Evolutionary conservation across 2,797 vertebrate genomes (phyloP), one percentile per base, ranked within the genome.

Genomic region (Geotria australis): DNA sequence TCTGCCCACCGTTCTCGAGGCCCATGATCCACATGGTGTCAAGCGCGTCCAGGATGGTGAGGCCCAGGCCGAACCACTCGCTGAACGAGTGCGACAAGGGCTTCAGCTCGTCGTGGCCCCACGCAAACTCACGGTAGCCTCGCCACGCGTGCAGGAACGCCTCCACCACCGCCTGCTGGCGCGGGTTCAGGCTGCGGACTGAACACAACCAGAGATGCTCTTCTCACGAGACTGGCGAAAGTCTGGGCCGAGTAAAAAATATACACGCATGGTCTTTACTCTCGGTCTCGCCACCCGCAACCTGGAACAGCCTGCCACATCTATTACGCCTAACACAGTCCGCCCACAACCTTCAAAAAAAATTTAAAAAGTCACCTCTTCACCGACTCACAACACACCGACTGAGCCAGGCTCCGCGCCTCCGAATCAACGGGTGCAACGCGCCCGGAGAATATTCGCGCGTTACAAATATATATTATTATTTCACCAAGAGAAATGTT

Each of bases 11-110:
- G 73, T 80, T 69, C 62, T 77, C 82, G 47, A 91, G 72, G 9
- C 73, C 82, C 60, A 95, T 61, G 59, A 94, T 84, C 88, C 83
- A 94, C 81, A 94, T 83, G 58, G 85, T 95, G 62, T 95, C 88
- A 71, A 95, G 67, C 6, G 85, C 73, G 0, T 94, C 88, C 1
- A 95, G 72, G 3, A 95, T 74, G 0, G 88, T 95, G 59, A 95
- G 74, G 2, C 88, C 88, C 5, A 95, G 75, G 48, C 84, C 83
- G 56, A 95, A 95, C 86, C 88, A 93, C 66, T 93, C 84, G 0
- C 67, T 74, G 68, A 79, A 84, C 46, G 83, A 75, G 68, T 76
- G 81, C 61, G 86, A 83, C 62, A 94, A 62, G 1, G 88, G 88
- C 65, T 78, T 78, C 57, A 95, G 78, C 64, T 95, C 88, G 2